phyloP scores from a whole-genome alignment of 2,113 vertebrate genomes.

The Pionites leucogaster region DNA sequence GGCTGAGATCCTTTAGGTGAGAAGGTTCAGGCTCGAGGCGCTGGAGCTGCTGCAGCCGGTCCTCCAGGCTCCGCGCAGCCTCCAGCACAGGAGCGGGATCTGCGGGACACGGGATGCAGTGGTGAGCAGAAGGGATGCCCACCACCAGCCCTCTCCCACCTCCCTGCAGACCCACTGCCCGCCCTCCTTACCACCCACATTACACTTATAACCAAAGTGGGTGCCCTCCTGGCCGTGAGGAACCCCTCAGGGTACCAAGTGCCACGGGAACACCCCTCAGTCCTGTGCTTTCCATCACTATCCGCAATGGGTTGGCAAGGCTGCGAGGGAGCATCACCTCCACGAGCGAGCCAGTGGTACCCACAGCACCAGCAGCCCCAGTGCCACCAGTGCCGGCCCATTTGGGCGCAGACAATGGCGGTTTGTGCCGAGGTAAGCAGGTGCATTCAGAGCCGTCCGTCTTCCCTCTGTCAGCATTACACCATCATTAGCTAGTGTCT shows the following conservation, averaged over 20 bases:
- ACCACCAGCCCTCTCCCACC: not conserved
- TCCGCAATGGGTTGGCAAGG: not conserved
- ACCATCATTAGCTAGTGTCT: slow-evolving; percentile 92
- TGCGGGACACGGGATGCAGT: not conserved
- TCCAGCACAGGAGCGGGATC: slow-evolving; percentile 89
- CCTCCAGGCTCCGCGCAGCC: slow-evolving; percentile 85
- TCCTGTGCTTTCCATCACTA: not conserved
- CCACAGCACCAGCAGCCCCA: not conserved
- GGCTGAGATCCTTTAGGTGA: slow-evolving; percentile 79
- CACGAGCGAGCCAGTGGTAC: rapidly evolving
- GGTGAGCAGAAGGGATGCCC: not conserved
- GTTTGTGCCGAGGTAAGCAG: slow-evolving; percentile 87
- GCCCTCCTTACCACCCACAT: not conserved
- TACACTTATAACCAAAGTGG: not conserved
- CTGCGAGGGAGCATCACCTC: not conserved
- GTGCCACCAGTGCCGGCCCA: not conserved
- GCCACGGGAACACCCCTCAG: rapidly evolving
- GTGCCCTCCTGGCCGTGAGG: too few species aligned
- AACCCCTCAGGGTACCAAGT: not conserved
- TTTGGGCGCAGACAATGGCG: slow-evolving; percentile 52
- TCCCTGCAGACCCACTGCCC: rapidly evolving
- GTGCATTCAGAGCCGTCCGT: slow-evolving; percentile 80
- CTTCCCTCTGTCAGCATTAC: slow-evolving; percentile 88
- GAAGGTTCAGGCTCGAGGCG: slow-evolving; percentile 76
- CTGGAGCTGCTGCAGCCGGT: slow-evolving; percentile 86